These are phyloP conservation scores for Callospermophilus lateralis DNA, from an alignment of 2,113 vertebrate species.

Conservation along the genomic window DNA sequence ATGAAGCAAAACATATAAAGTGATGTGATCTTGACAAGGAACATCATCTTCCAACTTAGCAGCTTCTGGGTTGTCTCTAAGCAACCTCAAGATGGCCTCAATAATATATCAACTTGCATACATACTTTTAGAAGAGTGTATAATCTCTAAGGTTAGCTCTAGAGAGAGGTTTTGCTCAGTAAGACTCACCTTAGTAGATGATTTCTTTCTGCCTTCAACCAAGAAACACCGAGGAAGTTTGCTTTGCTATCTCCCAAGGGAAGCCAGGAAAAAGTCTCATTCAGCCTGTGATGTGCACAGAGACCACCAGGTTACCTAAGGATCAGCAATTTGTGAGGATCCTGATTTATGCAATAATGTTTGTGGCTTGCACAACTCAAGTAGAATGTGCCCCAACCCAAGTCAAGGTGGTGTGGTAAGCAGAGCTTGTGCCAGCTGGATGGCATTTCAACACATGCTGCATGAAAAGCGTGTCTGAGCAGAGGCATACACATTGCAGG, in stretches of 20 bases:
- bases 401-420: conserved; percentile 86
- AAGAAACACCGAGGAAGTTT: conserved; percentile 88
- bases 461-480: conserved; percentile 74
- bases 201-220: conserved; percentile 78
- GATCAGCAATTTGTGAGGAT: conserved; percentile 85
- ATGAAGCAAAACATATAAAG: not conserved
- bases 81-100: conserved; percentile 17
- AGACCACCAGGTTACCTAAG: conserved; percentile 84
- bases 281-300: conserved; percentile 83
- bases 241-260: conserved; percentile 86
- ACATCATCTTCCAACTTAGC: not conserved
- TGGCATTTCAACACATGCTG: conserved; percentile 83
- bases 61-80: not conserved
- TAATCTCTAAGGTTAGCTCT: conserved; percentile 54
- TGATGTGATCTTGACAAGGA: not conserved
- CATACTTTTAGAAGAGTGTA: conserved; percentile 27
- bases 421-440: conserved; percentile 81
- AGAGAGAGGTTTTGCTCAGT: conserved; percentile 79
- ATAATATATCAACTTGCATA: not conserved
- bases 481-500: conserved; percentile 65
- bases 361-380: conserved; percentile 85
- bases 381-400: conserved; percentile 83
- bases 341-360: conserved; percentile 85
- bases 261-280: conserved; percentile 83
- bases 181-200: conserved; percentile 83